Base-by-base conservation (phyloP, 2,113 vertebrate species). In the Anthoscopus minutus region DNA sequence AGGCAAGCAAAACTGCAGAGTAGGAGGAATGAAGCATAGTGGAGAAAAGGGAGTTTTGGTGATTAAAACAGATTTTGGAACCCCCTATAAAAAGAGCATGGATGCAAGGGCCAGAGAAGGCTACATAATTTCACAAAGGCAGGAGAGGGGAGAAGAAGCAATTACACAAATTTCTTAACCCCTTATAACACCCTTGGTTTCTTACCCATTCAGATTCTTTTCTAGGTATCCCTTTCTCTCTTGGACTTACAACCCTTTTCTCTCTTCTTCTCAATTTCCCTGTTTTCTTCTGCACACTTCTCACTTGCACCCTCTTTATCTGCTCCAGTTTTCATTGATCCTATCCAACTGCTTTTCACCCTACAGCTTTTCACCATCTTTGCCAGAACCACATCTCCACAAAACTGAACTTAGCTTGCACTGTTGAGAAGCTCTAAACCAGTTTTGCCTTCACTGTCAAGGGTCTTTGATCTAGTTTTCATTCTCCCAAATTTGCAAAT, bases 81-180 rank as follows among this genome's bases (percentile, higher is more conserved):
- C 3, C 0, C 6, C 9, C 22, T 8, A 1, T 14, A 27, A 71
- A 64, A 82, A 7, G 3, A 53, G 22, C 28, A 37, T 5, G 11
- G 19, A 53, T 57, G 6, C 27, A 82, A 86, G 24, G 35, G 25
- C 9, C 28, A 64, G 20, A 16, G 16, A 72, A 72, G 8, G 25
- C 13, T 13, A 12, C 19, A 30, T 50, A 23, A 20, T n/a, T 79
- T 58, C 51, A 74, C 6, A 3, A 45, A 57, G 28, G 31, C 20
- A 50, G 10, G 30, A 79, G 13, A 40, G 11, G 21, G 2, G 4
- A 9, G 11, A 47, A 76, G n/a, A 58, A 24, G 0, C 6, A 58
- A 31, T 31, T 35, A 25, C 42, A 40, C 8, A 62, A 16, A 38
- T 28, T 65, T 45, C 30, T 45, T n/a, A 66, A 10, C 3, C 17